These are phyloP conservation scores for Ornithoptera alexandrae DNA, from an alignment of 2,888 invertebrate genomes.

Conservation along the genomic window DNA sequence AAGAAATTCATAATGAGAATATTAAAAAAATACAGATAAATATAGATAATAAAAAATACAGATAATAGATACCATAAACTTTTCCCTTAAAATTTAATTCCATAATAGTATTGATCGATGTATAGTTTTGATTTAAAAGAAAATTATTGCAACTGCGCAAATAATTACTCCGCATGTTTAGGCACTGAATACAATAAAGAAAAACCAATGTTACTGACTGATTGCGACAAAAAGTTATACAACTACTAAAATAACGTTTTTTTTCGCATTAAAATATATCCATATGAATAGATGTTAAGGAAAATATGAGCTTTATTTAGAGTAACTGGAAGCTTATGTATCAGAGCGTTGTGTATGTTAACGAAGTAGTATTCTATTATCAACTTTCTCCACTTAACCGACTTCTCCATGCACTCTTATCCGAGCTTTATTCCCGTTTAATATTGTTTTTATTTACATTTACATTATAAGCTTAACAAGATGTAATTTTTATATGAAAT, in stretches of 20 bases:
- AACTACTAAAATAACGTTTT: constrained; percentile 20
- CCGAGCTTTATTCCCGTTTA: constrained; percentile 26
- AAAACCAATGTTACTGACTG: neutral
- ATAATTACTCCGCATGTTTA: neutral
- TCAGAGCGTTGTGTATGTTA: constrained; percentile 67
- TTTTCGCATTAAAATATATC: constrained; percentile 44
- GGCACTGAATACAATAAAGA: neutral
- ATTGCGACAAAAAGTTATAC: constrained; percentile 12
- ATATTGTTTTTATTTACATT: constrained; percentile 20
- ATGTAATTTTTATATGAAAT: constrained; percentile 29
- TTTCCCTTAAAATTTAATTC: neutral
- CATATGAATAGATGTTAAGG: constrained; percentile 73
- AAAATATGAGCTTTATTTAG: constrained; percentile 79
- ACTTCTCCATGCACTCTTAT: constrained; percentile 32
- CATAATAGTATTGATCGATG: neutral
- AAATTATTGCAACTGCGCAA: neutral
- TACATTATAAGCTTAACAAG: constrained; percentile 28
- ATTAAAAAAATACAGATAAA: neutral
- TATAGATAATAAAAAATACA: neutral
- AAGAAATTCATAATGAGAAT: neutral
- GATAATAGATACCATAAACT: neutral
- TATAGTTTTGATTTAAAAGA: neutral
- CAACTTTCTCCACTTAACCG: constrained; percentile 46
- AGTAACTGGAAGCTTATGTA: constrained; percentile 75
- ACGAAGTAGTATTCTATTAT: constrained; percentile 54